Conservation (phyloP, 2,888 invertebrate genomes). For the Cremastinae sp. region DNA sequence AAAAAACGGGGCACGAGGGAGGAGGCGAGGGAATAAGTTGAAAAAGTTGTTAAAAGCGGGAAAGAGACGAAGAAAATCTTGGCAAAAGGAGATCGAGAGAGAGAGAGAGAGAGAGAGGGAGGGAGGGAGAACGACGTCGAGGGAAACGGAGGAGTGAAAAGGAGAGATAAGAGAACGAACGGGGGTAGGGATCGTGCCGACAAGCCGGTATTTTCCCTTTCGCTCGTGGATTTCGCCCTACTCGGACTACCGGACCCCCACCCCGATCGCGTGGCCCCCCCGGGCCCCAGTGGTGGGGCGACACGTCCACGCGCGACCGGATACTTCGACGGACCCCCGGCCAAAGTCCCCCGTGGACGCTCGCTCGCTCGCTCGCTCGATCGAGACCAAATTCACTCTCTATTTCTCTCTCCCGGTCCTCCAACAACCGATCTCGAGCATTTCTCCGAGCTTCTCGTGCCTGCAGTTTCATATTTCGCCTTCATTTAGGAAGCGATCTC, state of each 20-base stretch:
- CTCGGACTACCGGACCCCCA: conserved; percentile 50
- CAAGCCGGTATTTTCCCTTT: conserved; percentile 78
- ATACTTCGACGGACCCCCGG: conserved; percentile 28
- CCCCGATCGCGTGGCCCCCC: conserved; percentile 33
- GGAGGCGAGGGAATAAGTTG: conserved; percentile 67
- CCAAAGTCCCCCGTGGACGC: conserved; percentile 50
- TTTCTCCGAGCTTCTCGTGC: too few relatives aligned
- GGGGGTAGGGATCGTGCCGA: conserved; percentile 67
- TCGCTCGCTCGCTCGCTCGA: conserved; percentile 42
- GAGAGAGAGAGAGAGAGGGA: conserved; percentile 73
- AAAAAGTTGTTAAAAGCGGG: conserved; percentile 66
- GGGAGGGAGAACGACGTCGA: conserved; percentile 58
- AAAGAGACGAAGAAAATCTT: too few relatives aligned
- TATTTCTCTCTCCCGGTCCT: conserved; percentile 9
- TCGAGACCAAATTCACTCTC: conserved; percentile 49
- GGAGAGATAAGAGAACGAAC: conserved; percentile 58
- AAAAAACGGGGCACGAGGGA: conserved; percentile 76
- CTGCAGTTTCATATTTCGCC: too few relatives aligned
- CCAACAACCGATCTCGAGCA: not conserved
- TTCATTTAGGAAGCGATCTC: too few relatives aligned
- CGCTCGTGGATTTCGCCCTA: conserved; percentile 71
- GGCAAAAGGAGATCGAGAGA: too few relatives aligned
- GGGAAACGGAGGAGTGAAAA: conserved; percentile 72
- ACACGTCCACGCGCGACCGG: conserved; percentile 42
- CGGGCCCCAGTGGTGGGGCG: conserved; percentile 16